Conservation (phyloP, 2,888 invertebrate genomes). For the Eupithecia tripunctaria region DNA sequence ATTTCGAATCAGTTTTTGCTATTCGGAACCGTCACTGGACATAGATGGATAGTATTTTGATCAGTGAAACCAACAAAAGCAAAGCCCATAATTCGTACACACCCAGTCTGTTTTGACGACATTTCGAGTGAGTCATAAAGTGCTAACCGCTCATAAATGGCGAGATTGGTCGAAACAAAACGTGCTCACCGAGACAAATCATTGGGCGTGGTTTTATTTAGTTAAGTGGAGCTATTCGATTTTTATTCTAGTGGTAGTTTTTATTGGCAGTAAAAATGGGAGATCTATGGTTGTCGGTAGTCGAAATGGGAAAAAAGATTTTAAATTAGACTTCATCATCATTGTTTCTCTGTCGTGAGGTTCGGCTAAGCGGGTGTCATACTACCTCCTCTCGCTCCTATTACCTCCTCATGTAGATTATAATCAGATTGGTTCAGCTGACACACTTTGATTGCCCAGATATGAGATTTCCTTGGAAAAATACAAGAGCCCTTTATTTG, state of each 20-base stretch:
- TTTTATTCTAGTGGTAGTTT: slow-evolving; percentile 8
- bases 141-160: slow-evolving; percentile 50
- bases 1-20: too few species aligned
- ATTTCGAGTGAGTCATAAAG: slow-evolving; percentile 48
- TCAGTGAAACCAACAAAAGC: not conserved
- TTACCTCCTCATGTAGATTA: too few species aligned
- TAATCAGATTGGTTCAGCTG: not conserved
- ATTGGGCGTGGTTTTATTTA: slow-evolving; percentile 9
- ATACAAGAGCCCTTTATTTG: not conserved
- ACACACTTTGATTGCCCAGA: not conserved
- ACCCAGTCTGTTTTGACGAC: slow-evolving; percentile 41
- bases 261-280: slow-evolving; percentile 6
- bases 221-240: slow-evolving; percentile 11
- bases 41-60: too few species aligned
- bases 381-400: too few species aligned
- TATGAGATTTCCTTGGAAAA: too few species aligned
- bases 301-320: too few species aligned
- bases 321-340: too few species aligned
- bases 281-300: not conserved
- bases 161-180: slow-evolving; percentile 55
- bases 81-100: slow-evolving; percentile 6
- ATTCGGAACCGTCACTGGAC: too few species aligned
- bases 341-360: too few species aligned
- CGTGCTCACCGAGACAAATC: slow-evolving; percentile 25
- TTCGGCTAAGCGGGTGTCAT: too few species aligned